phyloP scores from a whole-genome alignment of 2,797 vertebrate species.

The Mormyrops boulengeri region DNA sequence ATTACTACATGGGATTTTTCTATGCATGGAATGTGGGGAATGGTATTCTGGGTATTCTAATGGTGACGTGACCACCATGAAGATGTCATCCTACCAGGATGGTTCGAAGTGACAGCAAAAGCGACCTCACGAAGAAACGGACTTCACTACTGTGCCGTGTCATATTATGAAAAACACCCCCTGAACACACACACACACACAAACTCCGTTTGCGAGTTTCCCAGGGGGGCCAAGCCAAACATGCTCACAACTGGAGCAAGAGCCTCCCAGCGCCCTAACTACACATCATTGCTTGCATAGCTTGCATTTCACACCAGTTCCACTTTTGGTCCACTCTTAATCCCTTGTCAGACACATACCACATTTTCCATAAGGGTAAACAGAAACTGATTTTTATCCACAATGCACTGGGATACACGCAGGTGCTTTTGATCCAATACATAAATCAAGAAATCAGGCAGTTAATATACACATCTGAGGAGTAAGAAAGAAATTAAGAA shows the following conservation, averaged over 20 bases:
- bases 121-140: slow-evolving; percentile 8
- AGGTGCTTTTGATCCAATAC: neutral
- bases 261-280: slow-evolving; percentile 29
- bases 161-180: slow-evolving; percentile 46
- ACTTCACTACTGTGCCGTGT: slow-evolving; percentile 33
- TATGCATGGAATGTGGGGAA: neutral
- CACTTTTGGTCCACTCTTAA: slow-evolving; percentile 31
- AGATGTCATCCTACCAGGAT: neutral
- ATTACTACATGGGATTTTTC: neutral
- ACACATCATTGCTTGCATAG: slow-evolving; percentile 37
- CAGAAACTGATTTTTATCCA: slow-evolving; percentile 37
- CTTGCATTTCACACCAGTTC: slow-evolving; percentile 40
- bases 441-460: too few species aligned
- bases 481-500: neutral
- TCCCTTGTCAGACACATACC: slow-evolving; percentile 31
- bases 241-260: slow-evolving; percentile 50
- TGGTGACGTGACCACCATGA: neutral
- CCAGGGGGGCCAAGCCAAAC: slow-evolving; percentile 51
- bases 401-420: neutral
- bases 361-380: slow-evolving; percentile 26
- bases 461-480: neutral
- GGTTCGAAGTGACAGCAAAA: neutral
- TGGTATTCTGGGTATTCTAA: neutral
- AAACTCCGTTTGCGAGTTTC: neutral
- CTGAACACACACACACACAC: neutral